These are phyloP conservation scores for Galemys pyrenaicus DNA, from an alignment of 2,113 vertebrate species.

Conservation along the genomic window DNA sequence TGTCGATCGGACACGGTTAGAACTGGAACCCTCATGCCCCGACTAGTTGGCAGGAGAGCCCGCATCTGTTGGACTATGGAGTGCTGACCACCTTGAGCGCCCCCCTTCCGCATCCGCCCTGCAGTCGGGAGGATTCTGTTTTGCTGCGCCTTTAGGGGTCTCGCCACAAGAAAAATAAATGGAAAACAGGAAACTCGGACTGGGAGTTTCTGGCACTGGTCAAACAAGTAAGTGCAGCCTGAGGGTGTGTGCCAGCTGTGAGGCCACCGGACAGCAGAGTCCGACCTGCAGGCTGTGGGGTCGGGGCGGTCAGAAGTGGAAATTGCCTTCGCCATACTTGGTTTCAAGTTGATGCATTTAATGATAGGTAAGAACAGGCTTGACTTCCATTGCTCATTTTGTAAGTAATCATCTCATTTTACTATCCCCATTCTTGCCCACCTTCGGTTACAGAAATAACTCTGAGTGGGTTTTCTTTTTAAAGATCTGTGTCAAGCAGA, in stretches of 20 bases:
- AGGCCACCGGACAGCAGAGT: not conserved
- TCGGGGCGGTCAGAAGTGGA: constrained; percentile 39
- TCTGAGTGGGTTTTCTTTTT: constrained; percentile 82
- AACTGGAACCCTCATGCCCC: not conserved
- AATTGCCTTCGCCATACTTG: not conserved
- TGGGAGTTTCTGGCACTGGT: not conserved
- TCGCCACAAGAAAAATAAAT: not conserved
- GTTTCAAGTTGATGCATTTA: constrained; percentile 26
- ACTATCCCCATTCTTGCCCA: constrained; percentile 80
- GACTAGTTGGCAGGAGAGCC: constrained; percentile 35
- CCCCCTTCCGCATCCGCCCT: not conserved
- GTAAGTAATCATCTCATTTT: constrained; percentile 77
- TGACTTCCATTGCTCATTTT: constrained; percentile 71
- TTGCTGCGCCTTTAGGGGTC: not conserved
- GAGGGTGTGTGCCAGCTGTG: not conserved
- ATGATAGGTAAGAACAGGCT: constrained; percentile 51
- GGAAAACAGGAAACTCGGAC: constrained; percentile 6
- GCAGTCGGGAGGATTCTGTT: constrained; percentile 27
- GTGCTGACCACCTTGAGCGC: not conserved
- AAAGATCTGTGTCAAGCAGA: constrained; percentile 79
- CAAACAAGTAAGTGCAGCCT: not conserved
- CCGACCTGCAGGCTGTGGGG: not conserved
- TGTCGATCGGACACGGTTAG: not conserved
- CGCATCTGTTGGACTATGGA: not conserved
- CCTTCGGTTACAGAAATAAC: constrained; percentile 78